phyloP scores from a whole-genome alignment of 1,140 invertebrate genomes.

The Heliconius congener region DNA sequence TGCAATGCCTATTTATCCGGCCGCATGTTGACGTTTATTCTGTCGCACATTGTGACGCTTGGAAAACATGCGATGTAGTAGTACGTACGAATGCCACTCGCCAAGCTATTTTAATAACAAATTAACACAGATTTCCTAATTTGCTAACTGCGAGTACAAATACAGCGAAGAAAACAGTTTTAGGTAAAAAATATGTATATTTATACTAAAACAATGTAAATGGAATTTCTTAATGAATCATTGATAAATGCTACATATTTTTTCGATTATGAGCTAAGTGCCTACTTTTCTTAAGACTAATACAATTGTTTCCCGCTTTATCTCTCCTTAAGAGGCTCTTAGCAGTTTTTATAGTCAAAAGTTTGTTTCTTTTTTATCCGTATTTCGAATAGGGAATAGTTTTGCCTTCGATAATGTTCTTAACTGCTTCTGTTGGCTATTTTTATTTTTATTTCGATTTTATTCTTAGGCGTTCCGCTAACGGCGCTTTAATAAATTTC shows the following conservation, averaged over 20 bases:
- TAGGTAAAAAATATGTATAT: too few species aligned
- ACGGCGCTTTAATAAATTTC: conserved; percentile 22
- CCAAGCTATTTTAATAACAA: too few species aligned
- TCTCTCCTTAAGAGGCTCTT: conserved; percentile 58
- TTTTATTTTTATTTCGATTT: conserved; percentile 35
- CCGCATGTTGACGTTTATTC: too few species aligned
- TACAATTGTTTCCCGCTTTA: conserved; percentile 59
- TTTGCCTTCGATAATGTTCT: conserved; percentile 47
- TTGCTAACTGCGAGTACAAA: too few species aligned
- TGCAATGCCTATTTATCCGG: too few species aligned
- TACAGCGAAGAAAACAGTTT: too few species aligned
- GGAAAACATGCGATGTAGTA: too few species aligned
- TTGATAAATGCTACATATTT: conserved; percentile 52
- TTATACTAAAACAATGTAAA: too few species aligned
- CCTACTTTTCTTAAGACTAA: conserved; percentile 42
- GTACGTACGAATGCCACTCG: too few species aligned
- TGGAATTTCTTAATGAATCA: conserved; percentile 16
- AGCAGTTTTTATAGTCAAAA: conserved; percentile 67
- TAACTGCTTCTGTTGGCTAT: conserved; percentile 42
- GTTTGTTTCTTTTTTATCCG: conserved; percentile 51
- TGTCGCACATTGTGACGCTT: too few species aligned
- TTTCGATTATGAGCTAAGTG: conserved; percentile 54
- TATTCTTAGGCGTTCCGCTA: conserved; percentile 28
- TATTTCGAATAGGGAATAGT: conserved; percentile 59
- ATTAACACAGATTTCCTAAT: too few species aligned